Conservation (phyloP, 2,888 invertebrate species). For the Sisyra nigra region DNA sequence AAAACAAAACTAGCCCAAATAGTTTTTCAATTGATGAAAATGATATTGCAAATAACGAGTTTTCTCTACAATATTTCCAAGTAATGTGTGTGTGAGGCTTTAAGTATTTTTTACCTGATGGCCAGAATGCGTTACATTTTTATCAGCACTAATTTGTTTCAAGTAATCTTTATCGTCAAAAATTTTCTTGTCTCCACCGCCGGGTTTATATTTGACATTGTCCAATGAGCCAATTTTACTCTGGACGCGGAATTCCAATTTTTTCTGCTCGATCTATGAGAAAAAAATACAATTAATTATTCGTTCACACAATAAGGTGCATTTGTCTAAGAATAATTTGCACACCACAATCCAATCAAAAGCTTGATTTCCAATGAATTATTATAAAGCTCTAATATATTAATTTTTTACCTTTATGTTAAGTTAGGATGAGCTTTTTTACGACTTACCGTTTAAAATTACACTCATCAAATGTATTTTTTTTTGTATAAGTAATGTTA, state of each 20-base stretch:
- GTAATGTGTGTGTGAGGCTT: too few species aligned
- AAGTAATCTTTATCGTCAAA: conserved; percentile 85
- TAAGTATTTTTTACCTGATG: conserved; percentile 39
- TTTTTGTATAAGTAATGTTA: too few species aligned
- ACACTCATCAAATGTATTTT: too few species aligned
- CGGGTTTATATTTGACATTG: conserved; percentile 81
- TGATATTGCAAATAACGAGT: neutral
- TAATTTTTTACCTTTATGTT: too few species aligned
- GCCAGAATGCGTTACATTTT: conserved; percentile 33
- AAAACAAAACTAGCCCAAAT: neutral
- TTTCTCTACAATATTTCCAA: neutral
- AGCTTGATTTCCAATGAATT: too few species aligned
- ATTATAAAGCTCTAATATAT: too few species aligned
- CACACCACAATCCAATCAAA: neutral
- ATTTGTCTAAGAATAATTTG: neutral
- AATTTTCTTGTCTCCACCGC: conserved; percentile 87
- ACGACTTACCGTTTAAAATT: too few species aligned
- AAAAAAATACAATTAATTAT: conserved; percentile 17
- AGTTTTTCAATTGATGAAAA: neutral
- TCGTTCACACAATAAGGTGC: neutral
- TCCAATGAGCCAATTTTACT: conserved; percentile 86
- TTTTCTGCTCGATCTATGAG: conserved; percentile 72
- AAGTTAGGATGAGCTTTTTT: too few species aligned
- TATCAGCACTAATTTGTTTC: conserved; percentile 48
- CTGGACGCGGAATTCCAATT: conserved; percentile 81